These are phyloP conservation scores for Xylocopa sonorina DNA, from an alignment of 1,140 invertebrate species.

Conservation along the genomic window DNA sequence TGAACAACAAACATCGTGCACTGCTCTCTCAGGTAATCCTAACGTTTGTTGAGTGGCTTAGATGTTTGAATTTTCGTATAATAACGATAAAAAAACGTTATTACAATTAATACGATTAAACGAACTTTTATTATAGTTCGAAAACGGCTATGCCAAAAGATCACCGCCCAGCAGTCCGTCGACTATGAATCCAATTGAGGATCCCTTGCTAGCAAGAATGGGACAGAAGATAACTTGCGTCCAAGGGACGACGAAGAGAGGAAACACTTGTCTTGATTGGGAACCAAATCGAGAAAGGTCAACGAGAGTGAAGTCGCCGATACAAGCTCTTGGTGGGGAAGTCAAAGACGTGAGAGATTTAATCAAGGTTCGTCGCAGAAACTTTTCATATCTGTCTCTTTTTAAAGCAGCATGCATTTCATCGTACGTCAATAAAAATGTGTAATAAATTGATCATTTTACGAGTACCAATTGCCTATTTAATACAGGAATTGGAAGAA, in stretches of 20 bases:
- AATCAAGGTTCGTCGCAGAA: slow-evolving; percentile 43
- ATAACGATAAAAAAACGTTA: not conserved
- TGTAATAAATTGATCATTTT: not conserved
- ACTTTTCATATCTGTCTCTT: not conserved
- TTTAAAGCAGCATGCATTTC: not conserved
- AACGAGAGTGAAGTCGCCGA: slow-evolving; percentile 17
- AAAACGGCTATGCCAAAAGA: slow-evolving; percentile 73
- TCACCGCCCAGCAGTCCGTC: slow-evolving; percentile 73
- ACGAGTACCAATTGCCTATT: not conserved
- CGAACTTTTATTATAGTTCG: slow-evolving; percentile 67
- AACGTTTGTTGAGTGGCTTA: no score
- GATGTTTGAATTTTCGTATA: no score
- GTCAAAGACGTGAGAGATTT: slow-evolving; percentile 39
- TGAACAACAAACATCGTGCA: slow-evolving; percentile 77
- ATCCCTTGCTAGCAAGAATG: slow-evolving; percentile 55
- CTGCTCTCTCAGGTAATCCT: slow-evolving; percentile 75
- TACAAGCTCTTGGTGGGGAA: slow-evolving; percentile 18
- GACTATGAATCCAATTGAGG: slow-evolving; percentile 61
- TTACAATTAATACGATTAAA: not conserved
- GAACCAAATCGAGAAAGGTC: slow-evolving; percentile 62
- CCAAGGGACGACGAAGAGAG: slow-evolving; percentile 62
- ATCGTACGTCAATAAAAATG: not conserved
- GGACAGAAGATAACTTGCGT: slow-evolving; percentile 55
- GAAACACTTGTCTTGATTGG: slow-evolving; percentile 65
- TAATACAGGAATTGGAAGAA: slow-evolving; percentile 72